These are phyloP conservation scores for Charanyca ferruginea DNA, from an alignment of 2,888 invertebrate genomes.

Conservation along the genomic window DNA sequence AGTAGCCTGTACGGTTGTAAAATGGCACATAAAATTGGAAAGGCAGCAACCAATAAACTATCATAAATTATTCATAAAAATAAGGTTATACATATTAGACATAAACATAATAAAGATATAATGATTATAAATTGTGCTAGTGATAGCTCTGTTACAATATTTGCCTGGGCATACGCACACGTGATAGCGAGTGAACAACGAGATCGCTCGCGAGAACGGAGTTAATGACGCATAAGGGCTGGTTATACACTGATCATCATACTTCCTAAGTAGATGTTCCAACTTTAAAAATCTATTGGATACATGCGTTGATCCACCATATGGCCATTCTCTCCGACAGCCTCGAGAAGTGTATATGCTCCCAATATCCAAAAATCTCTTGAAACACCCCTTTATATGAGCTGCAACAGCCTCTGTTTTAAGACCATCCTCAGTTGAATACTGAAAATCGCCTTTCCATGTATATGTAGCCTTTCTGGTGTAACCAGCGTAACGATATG, in stretches of 20 bases:
- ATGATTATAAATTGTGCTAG: not conserved
- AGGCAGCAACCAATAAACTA: too few species aligned
- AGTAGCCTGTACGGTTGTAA: too few species aligned
- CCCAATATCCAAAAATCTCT: constrained; percentile 34
- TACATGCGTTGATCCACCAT: not conserved
- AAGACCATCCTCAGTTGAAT: accelerated
- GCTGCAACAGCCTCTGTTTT: accelerated
- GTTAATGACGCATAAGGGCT: constrained; percentile 32
- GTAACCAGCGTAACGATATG: accelerated
- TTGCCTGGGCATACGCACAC: constrained; percentile 26
- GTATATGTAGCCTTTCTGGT: not conserved
- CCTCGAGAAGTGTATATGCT: constrained; percentile 28
- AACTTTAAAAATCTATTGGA: not conserved
- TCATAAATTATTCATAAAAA: too few species aligned
- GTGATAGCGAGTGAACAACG: constrained; percentile 32
- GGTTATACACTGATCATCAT: constrained; percentile 11
- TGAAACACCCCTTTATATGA: constrained; percentile 21
- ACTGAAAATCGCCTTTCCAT: not conserved
- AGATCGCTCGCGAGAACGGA: constrained; percentile 26
- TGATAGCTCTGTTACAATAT: constrained; percentile 27
- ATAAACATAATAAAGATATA: constrained; percentile 7
- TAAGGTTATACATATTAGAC: too few species aligned
- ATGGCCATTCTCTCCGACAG: constrained; percentile 12
- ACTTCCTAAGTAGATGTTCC: constrained; percentile 8
- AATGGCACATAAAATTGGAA: too few species aligned